A percentile compares a stretch with the other conserved stretches of the same genome.
Evolutionary conservation across 2,113 vertebrate species (phyloP).

Genomic region (Tragelaphus scriptus): DNA sequence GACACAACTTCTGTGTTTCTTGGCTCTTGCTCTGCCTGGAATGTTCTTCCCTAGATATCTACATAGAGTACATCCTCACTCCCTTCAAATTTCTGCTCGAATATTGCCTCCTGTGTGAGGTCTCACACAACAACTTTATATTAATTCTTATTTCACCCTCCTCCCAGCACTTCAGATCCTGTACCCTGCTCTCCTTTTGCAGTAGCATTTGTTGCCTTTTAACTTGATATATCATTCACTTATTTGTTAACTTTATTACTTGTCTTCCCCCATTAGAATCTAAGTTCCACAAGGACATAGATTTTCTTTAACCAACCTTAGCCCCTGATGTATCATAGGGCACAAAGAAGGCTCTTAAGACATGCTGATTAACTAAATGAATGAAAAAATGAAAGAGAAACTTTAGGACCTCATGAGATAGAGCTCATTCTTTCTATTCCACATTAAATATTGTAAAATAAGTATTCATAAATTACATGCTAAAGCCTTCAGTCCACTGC

Average conservation of each 20-base stretch:
- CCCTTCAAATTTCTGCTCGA: not conserved
- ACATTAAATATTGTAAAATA: not conserved
- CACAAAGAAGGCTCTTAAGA: not conserved
- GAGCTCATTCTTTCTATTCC: not conserved
- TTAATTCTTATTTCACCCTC: not conserved
- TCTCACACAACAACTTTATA: not conserved
- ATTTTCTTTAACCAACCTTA: not conserved
- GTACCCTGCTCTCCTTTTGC: not conserved
- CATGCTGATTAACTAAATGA: not conserved
- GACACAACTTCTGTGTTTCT: not conserved
- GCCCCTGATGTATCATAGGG: not conserved
- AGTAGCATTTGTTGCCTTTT: not conserved
- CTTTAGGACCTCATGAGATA: not conserved
- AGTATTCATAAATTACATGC: not conserved
- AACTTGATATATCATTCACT: not conserved
- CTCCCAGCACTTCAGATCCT: not conserved
- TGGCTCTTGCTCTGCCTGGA: not conserved
- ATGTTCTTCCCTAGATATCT: not conserved
- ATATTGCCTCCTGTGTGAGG: not conserved
- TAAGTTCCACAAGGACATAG: not conserved
- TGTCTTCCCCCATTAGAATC: not conserved
- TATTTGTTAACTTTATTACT: not conserved
- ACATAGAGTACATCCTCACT: rapidly evolving
- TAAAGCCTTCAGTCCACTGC: not conserved
- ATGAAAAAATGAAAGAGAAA: not conserved